phyloP scores from a whole-genome alignment of 2,113 vertebrate genomes.

The Plecotus auritus region DNA sequence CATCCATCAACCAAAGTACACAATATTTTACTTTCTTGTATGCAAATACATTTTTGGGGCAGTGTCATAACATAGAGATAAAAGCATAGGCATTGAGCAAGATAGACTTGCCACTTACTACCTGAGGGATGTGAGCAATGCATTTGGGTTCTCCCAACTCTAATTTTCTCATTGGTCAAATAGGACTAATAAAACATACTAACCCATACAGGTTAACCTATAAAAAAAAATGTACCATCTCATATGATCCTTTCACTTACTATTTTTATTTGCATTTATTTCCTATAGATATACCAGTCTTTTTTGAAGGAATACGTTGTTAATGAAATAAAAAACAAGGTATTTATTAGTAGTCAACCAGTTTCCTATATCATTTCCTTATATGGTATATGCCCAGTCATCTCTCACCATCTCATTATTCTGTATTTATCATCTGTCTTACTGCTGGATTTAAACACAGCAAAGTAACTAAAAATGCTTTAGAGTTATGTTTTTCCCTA shows the following conservation, averaged over 20 bases:
- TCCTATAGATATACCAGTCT: background rate
- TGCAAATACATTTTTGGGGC: background rate
- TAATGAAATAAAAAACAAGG: background rate
- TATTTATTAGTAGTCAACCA: background rate
- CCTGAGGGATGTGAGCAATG: background rate
- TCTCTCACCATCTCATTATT: background rate
- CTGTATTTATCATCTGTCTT: background rate
- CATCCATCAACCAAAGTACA: background rate
- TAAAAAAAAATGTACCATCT: background rate
- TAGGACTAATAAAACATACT: background rate
- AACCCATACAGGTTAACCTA: background rate
- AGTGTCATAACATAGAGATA: background rate
- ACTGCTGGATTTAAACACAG: background rate
- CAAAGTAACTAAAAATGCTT: background rate
- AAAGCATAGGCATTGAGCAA: background rate
- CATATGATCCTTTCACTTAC: background rate
- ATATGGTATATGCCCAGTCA: background rate
- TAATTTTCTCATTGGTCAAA: background rate
- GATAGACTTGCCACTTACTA: background rate
- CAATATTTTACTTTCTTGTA: background rate
- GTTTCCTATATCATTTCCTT: background rate
- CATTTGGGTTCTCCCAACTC: background rate
- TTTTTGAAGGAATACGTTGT: background rate
- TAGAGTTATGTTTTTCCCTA: background rate
- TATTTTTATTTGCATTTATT: background rate